Evolutionary conservation across 2,113 vertebrate genomes (phyloP).

Genomic region (Riparia riparia): DNA sequence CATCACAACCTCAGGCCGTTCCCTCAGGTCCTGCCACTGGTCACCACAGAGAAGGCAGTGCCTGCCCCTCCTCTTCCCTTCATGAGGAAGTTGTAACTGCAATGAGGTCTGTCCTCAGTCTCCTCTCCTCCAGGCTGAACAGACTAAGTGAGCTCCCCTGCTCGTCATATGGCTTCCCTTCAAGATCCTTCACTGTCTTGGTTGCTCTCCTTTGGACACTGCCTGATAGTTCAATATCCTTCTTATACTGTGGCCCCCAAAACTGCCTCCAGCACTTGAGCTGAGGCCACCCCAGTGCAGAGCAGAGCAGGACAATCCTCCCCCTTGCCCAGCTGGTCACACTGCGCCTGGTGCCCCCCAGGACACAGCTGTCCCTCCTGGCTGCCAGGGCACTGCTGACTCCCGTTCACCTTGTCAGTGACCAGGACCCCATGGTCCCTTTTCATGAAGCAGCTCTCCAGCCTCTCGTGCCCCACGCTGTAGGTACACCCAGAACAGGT

Average conservation of each 20-base stretch:
- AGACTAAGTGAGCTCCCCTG: not conserved
- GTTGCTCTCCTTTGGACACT: not conserved
- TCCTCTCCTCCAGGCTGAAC: not conserved
- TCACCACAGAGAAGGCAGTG: not conserved
- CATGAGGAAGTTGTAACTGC: not conserved
- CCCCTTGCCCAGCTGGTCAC: rapidly evolving
- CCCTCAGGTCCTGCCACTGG: not conserved
- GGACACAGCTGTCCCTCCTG: rapidly evolving
- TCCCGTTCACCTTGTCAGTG: rapidly evolving
- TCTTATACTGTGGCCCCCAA: not conserved
- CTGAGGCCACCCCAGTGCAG: rapidly evolving
- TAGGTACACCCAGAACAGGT: not conserved
- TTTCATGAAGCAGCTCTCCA: not conserved
- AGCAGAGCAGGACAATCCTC: not conserved
- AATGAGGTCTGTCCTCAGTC: not conserved
- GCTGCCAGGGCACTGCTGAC: not conserved
- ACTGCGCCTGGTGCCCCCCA: not conserved
- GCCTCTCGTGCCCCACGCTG: rapidly evolving
- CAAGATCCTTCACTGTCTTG: not conserved
- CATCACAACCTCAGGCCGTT: not conserved
- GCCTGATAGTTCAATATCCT: not conserved
- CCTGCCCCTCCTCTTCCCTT: not conserved
- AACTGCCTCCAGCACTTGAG: rapidly evolving
- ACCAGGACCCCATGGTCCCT: not conserved
- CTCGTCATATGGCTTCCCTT: not conserved